A percentile compares a stretch with the other conserved stretches of the same genome.
phyloP scores from a whole-genome alignment of 1,140 invertebrate species.

The Cyclina sinensis region DNA sequence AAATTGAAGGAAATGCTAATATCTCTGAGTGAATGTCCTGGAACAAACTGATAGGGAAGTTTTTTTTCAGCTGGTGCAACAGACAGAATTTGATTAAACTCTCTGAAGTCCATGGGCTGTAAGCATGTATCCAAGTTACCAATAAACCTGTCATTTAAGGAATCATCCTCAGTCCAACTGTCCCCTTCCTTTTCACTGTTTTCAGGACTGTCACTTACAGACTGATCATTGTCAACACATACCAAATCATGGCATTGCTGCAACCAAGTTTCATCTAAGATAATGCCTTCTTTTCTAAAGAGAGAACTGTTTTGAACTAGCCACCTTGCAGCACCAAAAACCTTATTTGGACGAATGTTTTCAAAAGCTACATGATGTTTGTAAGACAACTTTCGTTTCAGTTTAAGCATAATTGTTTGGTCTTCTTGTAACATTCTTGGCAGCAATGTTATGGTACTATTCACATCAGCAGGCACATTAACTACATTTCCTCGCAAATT shows the following conservation, averaged over 20 bases:
- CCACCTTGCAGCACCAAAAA: conserved; percentile 46
- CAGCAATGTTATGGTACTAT: conserved; percentile 35
- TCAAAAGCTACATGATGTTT: conserved; percentile 63
- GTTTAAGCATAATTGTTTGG: conserved; percentile 57
- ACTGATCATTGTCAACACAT: no score
- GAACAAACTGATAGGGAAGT: conserved; percentile 56
- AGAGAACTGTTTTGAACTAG: conserved; percentile 59
- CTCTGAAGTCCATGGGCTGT: conserved; percentile 37
- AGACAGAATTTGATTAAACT: conserved; percentile 50
- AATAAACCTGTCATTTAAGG: conserved; percentile 23
- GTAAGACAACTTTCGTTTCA: conserved; percentile 63
- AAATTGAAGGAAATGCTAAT: conserved; percentile 52
- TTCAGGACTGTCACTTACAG: background rate
- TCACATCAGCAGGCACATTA: conserved; percentile 58
- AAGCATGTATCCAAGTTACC: conserved; percentile 49
- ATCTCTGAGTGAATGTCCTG: conserved; percentile 59
- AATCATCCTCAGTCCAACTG: conserved; percentile 23
- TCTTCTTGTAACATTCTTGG: conserved; percentile 30
- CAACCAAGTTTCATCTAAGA: conserved; percentile 28
- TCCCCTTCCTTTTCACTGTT: background rate
- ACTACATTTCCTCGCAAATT: conserved; percentile 36
- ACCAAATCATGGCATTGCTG: background rate
- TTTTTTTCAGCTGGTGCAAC: conserved; percentile 61
- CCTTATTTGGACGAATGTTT: conserved; percentile 61
- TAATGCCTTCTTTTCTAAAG: conserved; percentile 49